Evolutionary conservation across 2,113 vertebrate species (phyloP).

Genomic region (Bubalus kerabau): DNA sequence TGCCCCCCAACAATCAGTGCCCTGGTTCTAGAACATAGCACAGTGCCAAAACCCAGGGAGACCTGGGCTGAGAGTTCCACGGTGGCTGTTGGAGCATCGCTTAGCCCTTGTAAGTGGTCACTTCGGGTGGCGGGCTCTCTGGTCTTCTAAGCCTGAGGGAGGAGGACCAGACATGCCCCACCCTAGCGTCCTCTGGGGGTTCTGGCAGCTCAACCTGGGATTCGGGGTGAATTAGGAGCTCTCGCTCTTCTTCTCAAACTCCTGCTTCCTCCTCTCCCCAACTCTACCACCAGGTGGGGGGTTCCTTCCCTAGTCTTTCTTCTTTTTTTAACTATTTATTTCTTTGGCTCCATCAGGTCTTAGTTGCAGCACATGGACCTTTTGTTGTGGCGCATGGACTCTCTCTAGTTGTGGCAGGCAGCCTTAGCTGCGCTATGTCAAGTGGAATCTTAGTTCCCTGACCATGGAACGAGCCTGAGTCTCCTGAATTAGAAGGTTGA

Average conservation of each 20-base stretch:
- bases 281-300: not conserved
- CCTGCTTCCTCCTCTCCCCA: not conserved
- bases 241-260: not conserved
- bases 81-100: accelerated
- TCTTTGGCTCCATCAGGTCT: not conserved
- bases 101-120: not conserved
- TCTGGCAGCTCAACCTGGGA: accelerated
- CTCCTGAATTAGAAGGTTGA: not conserved
- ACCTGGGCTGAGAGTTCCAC: accelerated
- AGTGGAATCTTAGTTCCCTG: not conserved
- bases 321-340: not conserved
- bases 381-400: not conserved
- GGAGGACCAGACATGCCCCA: accelerated
- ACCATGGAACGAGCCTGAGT: accelerated
- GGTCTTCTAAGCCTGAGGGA: not conserved
- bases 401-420: not conserved
- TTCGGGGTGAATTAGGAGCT: not conserved
- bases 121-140: not conserved
- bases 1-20: not conserved
- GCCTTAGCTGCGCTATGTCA: not conserved
- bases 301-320: not conserved
- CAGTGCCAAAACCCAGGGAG: not conserved
- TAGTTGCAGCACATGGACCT: not conserved
- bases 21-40: not conserved
- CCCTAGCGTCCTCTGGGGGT: accelerated